Conservation (phyloP, 2,888 invertebrate species). For the Patella ulyssiponensis region DNA sequence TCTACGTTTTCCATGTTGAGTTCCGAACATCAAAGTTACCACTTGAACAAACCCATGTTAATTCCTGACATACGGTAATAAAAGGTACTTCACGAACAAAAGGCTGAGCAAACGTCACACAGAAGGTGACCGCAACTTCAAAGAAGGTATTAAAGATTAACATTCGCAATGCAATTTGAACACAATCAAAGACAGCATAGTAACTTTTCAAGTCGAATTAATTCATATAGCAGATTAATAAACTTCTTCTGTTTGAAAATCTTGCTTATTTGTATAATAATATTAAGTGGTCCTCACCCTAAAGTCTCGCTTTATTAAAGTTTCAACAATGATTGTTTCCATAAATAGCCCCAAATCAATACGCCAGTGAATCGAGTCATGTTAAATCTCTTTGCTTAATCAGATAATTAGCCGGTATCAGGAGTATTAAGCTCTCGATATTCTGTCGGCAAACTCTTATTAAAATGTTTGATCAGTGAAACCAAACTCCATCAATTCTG, state of each 20-base stretch:
- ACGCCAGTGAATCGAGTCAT: neutral
- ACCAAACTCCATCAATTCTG: conserved; percentile 3
- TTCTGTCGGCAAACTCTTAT: conserved; percentile 11
- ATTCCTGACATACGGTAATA: too few relatives aligned
- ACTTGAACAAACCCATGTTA: too few relatives aligned
- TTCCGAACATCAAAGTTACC: too few relatives aligned
- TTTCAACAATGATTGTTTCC: neutral
- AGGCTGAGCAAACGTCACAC: too few relatives aligned
- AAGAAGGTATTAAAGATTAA: too few relatives aligned
- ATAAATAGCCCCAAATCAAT: conserved; percentile 1
- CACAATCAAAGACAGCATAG: neutral
- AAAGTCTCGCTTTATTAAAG: conserved; percentile 1
- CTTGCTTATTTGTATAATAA: too few relatives aligned
- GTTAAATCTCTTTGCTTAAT: conserved; percentile 7
- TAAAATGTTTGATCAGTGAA: conserved; percentile 9
- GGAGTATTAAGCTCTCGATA: conserved; percentile 9
- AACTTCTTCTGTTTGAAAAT: neutral
- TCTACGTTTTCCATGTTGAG: too few relatives aligned
- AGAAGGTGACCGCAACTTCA: too few relatives aligned
- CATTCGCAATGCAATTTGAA: too few relatives aligned
- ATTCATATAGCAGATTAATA: conserved; percentile 6
- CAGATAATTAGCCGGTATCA: neutral
- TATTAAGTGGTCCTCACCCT: too few relatives aligned
- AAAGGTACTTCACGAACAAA: too few relatives aligned
- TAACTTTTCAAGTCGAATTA: conserved; percentile 3